These are phyloP conservation scores for Conus ventricosus DNA, from an alignment of 1,140 invertebrate genomes.

Conservation along the genomic window DNA sequence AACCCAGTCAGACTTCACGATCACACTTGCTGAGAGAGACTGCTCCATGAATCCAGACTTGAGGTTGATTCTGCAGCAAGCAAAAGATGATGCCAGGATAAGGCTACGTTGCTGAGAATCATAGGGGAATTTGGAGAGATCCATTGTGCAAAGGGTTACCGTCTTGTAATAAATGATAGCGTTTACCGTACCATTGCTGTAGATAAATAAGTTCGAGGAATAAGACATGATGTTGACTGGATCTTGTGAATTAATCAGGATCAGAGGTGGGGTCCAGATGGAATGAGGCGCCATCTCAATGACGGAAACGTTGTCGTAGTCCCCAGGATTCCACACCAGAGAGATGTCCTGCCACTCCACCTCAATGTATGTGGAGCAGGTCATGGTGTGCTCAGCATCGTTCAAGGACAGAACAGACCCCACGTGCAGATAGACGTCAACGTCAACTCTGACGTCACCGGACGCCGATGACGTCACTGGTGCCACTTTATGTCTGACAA, in stretches of 20 bases:
- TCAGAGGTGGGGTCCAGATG: conserved; percentile 77
- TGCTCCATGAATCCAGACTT: conserved; percentile 53
- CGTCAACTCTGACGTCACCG: not conserved
- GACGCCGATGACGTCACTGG: not conserved
- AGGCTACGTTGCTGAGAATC: conserved; percentile 81
- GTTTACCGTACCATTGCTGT: conserved; percentile 46
- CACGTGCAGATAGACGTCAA: not conserved
- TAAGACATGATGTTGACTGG: conserved; percentile 17
- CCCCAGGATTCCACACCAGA: conserved; percentile 74
- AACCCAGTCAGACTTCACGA: conserved; percentile 76
- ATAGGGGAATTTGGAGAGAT: conserved; percentile 84
- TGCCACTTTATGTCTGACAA: not conserved
- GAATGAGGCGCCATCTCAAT: conserved; percentile 74
- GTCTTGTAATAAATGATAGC: conserved; percentile 41
- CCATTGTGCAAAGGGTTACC: conserved; percentile 88
- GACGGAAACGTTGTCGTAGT: conserved; percentile 72
- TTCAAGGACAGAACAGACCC: not conserved
- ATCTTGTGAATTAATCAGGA: conserved; percentile 74
- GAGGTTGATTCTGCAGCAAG: conserved; percentile 73
- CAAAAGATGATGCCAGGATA: conserved; percentile 47
- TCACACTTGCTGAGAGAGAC: conserved; percentile 64
- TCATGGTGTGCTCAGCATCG: conserved; percentile 37
- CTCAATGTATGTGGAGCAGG: conserved; percentile 34
- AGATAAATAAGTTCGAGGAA: not conserved
- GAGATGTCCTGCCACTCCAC: conserved; percentile 75